Evolutionary conservation across 2,888 invertebrate genomes (phyloP).

Genomic region (Andrena fulva): DNA sequence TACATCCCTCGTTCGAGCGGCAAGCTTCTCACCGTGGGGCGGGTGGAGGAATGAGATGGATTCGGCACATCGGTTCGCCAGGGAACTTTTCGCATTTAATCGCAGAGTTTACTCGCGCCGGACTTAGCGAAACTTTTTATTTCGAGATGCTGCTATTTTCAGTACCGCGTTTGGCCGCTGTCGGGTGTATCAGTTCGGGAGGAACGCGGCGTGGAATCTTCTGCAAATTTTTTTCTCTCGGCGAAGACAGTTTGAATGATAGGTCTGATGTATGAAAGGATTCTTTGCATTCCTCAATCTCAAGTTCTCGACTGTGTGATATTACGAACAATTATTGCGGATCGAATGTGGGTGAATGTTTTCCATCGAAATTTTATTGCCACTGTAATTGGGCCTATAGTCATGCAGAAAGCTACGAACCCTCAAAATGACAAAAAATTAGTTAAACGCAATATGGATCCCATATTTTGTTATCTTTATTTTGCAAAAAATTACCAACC

Average conservation of each 20-base stretch:
- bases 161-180: not conserved
- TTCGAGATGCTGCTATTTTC: conserved; percentile 22
- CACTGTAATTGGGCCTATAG: too few relatives aligned
- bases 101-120: not conserved
- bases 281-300: too few relatives aligned
- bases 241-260: not conserved
- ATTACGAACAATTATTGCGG: not conserved
- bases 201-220: not conserved
- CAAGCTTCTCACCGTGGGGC: not conserved
- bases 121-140: conserved; percentile 11
- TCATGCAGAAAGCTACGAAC: too few relatives aligned
- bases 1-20: not conserved
- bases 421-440: too few relatives aligned
- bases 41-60: not conserved
- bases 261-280: too few relatives aligned
- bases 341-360: not conserved
- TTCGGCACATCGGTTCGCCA: not conserved
- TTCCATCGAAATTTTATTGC: not conserved
- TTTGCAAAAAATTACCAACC: too few relatives aligned
- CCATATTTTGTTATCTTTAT: too few relatives aligned
- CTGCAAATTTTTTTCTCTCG: not conserved
- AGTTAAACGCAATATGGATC: too few relatives aligned
- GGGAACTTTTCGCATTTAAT: conserved; percentile 6
- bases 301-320: too few relatives aligned
- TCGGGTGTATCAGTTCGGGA: not conserved